Base-by-base conservation (phyloP, 2,797 vertebrate species). In the Enteromius treurensis region DNA sequence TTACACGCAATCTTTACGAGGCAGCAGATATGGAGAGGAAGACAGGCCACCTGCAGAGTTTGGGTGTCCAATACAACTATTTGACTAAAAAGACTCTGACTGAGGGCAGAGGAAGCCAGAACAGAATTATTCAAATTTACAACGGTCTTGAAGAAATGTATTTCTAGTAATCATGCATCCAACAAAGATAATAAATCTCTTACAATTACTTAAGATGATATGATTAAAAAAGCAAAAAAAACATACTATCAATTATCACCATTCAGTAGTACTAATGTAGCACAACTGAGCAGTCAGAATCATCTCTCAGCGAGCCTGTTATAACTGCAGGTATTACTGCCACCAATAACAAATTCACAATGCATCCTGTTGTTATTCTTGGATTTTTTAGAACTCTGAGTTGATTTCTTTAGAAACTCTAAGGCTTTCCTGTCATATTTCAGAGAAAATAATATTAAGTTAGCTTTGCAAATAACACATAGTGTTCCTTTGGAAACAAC, bases 361-460 rank as follows among this genome's bases (percentile, higher is more conserved):
- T 6, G 23, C 23, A 62, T 62, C 13, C 23, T 62, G 60, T 29
- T 62, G 26, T 62, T 29, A 29, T 62, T 62, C 60, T 62, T 62
- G 26, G 60, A 62, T 62, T 62, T 15, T 49, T 34, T 11, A 49
- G 19, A 47, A 21, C 71, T 53, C 5, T 15, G 49, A 75, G 29
- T 55, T 55, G 73, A 23, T 37, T 55, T 40, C 13, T 15, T 55
- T 58, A 37, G 32, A 23, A 75, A 75, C 34, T 34, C 32, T 67
- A 19, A 23, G 51, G 21, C 8, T 58, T 75, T 75, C 10, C 73
- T 55, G 21, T 75, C 73, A 55, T n/a, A 37, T 75, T 75, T 55
- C 49, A 21, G 53, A 34, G 32, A 75, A 55, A 75, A 75, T 23
- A 75, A 55, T 75, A 21, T 29, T 23, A 55, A 8, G 1, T 75